Base-by-base conservation (phyloP, 2,888 invertebrate genomes). In the Stictocephala bisonia region DNA sequence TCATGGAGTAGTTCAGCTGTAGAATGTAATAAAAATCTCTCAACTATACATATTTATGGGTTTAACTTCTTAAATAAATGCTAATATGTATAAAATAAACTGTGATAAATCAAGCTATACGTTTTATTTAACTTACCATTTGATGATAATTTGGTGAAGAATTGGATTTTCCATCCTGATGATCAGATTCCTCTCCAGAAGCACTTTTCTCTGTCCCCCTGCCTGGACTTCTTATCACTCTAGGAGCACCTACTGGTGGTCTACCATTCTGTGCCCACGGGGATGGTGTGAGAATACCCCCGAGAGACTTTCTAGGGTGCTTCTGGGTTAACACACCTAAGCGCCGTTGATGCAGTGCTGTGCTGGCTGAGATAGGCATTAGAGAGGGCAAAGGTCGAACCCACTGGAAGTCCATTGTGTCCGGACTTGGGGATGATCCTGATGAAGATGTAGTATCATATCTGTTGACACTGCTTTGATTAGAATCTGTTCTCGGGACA, bases 201-300 rank as follows among this genome's bases (percentile, higher is more conserved):
- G 6, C 24, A 18, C 35, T 35, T 9, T 44, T 18, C 7, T 64
- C 64, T 11, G 44, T 11, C 2, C 24, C 41, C 44, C 64, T 41
- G 15, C 44, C 27, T 6, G 64, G 64, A 13, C 64, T 64, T 27
- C 70, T 40, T 11, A 58, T 9, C 11, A 71, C 44, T 22, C 66
- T 51, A 20, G 73, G 73, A n/a, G 70, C 64, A 3, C 73, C 73
- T 2, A 44, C 70, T 29, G 69, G 73, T 4, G 73, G 73, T 51
- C 73, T 22, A 3, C 73, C 64, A 58, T 76, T 73, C 64, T 79
- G 78, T 0, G 78, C 75, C 80, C 80, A 80, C 1, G 80, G 80
- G 6, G 79, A 78, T 0, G 80, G 80, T 7, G 79, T 80, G 41
- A 80, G 74, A 64, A 80, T 80, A 6, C 79, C 76, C 1, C 74